A percentile compares a stretch with the other conserved stretches of the same genome.
Evolutionary conservation across 2,888 invertebrate species (phyloP).

Genomic region (Coelopa pilipes): DNA sequence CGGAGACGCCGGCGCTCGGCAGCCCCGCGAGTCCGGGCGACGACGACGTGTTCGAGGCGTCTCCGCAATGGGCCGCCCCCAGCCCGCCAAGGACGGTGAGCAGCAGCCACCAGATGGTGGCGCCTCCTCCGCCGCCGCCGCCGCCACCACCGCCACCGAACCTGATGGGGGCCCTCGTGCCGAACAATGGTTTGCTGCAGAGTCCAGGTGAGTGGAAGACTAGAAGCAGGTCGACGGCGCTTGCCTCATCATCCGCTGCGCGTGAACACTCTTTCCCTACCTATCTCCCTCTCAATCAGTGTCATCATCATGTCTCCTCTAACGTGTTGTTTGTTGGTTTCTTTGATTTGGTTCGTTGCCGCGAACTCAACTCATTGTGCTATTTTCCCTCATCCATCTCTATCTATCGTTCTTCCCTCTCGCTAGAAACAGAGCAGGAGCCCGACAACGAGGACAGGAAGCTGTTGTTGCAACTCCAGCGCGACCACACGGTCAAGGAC

Average conservation of each 20-base stretch:
- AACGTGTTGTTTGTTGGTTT: background rate
- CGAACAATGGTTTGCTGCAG: slow-evolving; percentile 41
- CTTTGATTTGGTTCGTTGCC: too few relatives aligned
- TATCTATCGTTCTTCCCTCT: background rate
- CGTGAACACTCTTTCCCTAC: too few relatives aligned
- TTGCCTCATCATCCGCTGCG: slow-evolving; percentile 19
- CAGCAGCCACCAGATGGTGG: slow-evolving; percentile 41
- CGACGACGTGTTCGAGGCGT: slow-evolving; percentile 22
- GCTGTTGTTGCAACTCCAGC: slow-evolving; percentile 76
- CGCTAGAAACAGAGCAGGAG: slow-evolving; percentile 67
- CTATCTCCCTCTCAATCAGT: background rate
- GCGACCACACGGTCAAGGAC: slow-evolving; percentile 89
- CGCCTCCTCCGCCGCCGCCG: slow-evolving; percentile 42
- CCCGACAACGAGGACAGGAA: slow-evolving; percentile 72
- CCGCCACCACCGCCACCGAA: slow-evolving; percentile 56
- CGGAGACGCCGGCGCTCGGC: slow-evolving; percentile 38
- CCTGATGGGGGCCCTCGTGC: slow-evolving; percentile 50
- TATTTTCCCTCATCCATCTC: too few relatives aligned
- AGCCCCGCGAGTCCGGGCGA: slow-evolving; percentile 50
- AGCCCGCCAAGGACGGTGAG: slow-evolving; percentile 27
- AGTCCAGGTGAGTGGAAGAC: slow-evolving; percentile 48
- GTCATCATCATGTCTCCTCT: slow-evolving; percentile 5
- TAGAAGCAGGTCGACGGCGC: slow-evolving; percentile 18
- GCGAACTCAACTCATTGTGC: too few relatives aligned
- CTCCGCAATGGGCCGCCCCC: slow-evolving; percentile 18